Evolutionary conservation across 37 sponge, comb jelly and placozoan species (phyloP), one percentile per base, ranked within the genome.

Genomic region (Crambe crambe): DNA sequence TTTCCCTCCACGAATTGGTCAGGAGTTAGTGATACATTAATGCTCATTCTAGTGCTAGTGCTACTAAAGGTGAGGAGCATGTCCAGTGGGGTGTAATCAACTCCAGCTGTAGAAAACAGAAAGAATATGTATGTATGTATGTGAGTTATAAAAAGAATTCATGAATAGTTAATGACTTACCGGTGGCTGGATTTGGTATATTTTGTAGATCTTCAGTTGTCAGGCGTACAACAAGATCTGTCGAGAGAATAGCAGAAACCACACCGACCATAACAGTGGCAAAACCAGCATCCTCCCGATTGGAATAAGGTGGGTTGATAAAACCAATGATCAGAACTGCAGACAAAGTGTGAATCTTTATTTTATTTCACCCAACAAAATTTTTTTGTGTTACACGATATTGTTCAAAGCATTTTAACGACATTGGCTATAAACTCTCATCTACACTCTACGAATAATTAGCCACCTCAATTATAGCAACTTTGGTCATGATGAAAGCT

Each of bases 81-180:
- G 74, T 65, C 69, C 29, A 54, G 23, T 34, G 83, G 75, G 40
- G 51, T 47, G 32, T 34, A 63, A 34, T 83, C 83, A 64, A 10
- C 31, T 18, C 9, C 15, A 30, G 27, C 66, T 65, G 30, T 65
- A 34, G 15, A 30, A 65, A 30, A 9, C 2, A 37, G 5, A 47
- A 12, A 15, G 51, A 47, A 47, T 15, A 12, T 47, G 12, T 47
- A 47, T 12, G n/a, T n/a, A n/a, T n/a, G n/a, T n/a, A n/a, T n/a
- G n/a, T n/a, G n/a, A n/a, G n/a, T n/a, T 47, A 12, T 6, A 47
- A 15, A 47, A 47, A 47, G 12, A 6, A 47, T 15, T 47, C 12
- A 47, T 47, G 10, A 47, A 6, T 47, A 47, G 6, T 6, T 47
- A 15, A 15, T 15, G 10, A 47, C 51, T 47, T 47, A 47, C 51